A percentile compares a stretch with the other conserved stretches of the same genome.
Evolutionary conservation across 2,797 vertebrate genomes (phyloP).

Genomic region (Sebastes alutus): DNA sequence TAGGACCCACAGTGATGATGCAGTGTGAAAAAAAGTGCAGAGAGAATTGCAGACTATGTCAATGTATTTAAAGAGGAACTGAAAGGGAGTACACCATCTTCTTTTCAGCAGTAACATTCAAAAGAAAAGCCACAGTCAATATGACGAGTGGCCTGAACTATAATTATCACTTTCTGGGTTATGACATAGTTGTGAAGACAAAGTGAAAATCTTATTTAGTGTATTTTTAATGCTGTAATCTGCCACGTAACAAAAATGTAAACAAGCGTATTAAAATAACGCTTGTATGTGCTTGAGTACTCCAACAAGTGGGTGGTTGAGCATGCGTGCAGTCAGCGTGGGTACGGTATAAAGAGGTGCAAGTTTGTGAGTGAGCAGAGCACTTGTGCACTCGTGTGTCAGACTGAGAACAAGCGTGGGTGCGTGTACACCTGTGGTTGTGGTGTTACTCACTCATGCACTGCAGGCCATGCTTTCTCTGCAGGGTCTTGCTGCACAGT

Average conservation of each 20-base stretch:
- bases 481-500: conserved; percentile 89
- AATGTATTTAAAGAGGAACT: conserved; percentile 15
- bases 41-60: not conserved
- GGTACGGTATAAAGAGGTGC: conserved; percentile 24
- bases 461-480: conserved; percentile 89
- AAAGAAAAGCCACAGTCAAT: not conserved
- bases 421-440: conserved; percentile 39
- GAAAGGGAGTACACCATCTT: not conserved
- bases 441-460: conserved; percentile 90
- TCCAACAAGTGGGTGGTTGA: not conserved
- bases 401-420: conserved; percentile 28
- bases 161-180: not conserved
- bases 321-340: not conserved
- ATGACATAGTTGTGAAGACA: not conserved
- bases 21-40: not conserved
- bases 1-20: not conserved
- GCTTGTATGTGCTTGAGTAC: too few species aligned
- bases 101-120: not conserved
- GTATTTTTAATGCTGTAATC: not conserved
- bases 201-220: not conserved
- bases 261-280: not conserved
- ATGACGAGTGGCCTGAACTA: not conserved
- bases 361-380: conserved; percentile 18
- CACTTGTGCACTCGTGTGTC: conserved; percentile 36
- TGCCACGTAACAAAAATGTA: not conserved